Evolutionary conservation across 92 coral and sea anemone genomes (phyloP), one percentile per base, ranked within the genome.

Genomic region (Isaurus tuberculatus): DNA sequence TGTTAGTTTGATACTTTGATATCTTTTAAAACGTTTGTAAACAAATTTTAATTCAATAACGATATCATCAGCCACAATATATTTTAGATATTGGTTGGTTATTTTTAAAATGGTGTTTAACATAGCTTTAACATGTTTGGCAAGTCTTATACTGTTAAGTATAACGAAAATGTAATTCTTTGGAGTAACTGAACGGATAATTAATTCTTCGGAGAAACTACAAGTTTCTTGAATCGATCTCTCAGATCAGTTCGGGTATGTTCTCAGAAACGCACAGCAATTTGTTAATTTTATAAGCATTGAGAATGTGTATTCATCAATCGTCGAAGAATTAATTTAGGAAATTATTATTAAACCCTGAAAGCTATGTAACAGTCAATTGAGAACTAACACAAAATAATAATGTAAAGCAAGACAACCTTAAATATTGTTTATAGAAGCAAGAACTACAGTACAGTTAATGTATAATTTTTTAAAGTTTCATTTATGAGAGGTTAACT

Each of bases 21-120:
- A 27, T 77, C 36, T 77, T 77, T 75, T 55, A 51, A 75, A 75
- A 11, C 33, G 11, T 26, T 20, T 30, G 49, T 77, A 57, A 77
- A 77, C 70, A 20, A 42, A 77, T 77, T 57, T 60, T 15, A 75
- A 60, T 26, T 34, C 43, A 31, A 14, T 27, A 22, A 29, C 22
- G 10, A 23, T 36, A 60, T 77, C 31, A 58, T 77, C 49, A 46
- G 58, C 51, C 33, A 55, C 58, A 77, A 15, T 9, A 30, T 34
- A 31, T 33, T 77, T 64, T 20, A 15, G 2, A 25, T 6, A 57
- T 27, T 60, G 40, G 49, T 53, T 27, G 16, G 51, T 1, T 11
- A 19, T 3, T 11, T 2, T 55, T 55, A 17, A 55, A 17, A 14
- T 17, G 63, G 63, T 55, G 20, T 11, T 33, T 72, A 44, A 2